phyloP scores from a whole-genome alignment of 2,888 invertebrate genomes.

The Aporophyla nigra region DNA sequence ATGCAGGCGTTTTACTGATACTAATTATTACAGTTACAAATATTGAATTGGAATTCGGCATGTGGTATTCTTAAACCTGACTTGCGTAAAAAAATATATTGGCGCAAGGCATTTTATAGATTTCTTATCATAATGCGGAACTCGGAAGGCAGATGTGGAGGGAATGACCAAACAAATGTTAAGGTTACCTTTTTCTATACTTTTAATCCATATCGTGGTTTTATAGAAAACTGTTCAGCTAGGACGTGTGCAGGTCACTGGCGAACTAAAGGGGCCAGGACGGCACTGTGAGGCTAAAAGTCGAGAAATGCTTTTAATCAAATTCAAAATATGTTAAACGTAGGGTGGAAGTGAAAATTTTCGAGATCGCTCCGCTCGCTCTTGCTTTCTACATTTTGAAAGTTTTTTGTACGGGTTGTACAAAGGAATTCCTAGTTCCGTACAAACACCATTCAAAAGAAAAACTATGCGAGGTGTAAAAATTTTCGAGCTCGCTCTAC shows the following conservation, averaged over 20 bases:
- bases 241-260: not conserved
- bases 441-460: too few relatives aligned
- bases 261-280: too few relatives aligned
- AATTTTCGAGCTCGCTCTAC: too few relatives aligned
- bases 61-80: not conserved
- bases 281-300: too few relatives aligned
- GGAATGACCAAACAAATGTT: constrained; percentile 17
- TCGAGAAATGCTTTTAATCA: too few relatives aligned
- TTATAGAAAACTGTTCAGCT: not conserved
- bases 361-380: too few relatives aligned
- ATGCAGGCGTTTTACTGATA: not conserved
- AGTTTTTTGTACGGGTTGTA: too few relatives aligned
- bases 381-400: too few relatives aligned
- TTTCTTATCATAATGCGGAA: constrained; percentile 22
- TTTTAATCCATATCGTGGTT: not conserved
- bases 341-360: too few relatives aligned
- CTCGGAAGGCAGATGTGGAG: constrained; percentile 16
- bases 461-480: too few relatives aligned
- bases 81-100: not conserved
- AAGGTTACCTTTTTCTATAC: constrained; percentile 5
- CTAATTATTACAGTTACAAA: not conserved
- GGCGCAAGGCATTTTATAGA: constrained; percentile 5
- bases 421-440: too few relatives aligned
- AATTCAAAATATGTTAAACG: too few relatives aligned
- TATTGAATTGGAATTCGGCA: not conserved